Evolutionary conservation across 2,797 vertebrate species (phyloP), one percentile per base, ranked within the genome.

Genomic region (Neosalanx taihuensis): DNA sequence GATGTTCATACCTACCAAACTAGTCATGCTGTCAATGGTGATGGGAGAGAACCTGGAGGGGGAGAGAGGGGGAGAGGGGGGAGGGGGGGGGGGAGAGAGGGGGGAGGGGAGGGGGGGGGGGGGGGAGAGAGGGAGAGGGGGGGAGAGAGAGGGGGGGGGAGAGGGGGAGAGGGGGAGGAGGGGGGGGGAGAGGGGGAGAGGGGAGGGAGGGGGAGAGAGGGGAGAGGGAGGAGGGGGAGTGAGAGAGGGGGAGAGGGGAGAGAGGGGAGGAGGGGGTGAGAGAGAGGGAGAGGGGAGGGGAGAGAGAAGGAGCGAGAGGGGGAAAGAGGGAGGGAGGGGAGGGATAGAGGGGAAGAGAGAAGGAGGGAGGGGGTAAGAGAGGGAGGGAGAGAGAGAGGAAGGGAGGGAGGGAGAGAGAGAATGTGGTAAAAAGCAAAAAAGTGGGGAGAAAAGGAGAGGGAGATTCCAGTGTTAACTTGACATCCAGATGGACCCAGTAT

Each of bases 21-120:
- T 99, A 80, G 98, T 99, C 98, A 99, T 99, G 79, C 98, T 98
- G 86, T 99, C 98, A 77, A 99, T 99, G 88, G 98, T 99, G 91
- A 99, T 99, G 80, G 98, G 98, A 76, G 97, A 99, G 86, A 99
- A 99, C 95, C 97, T 99, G 90, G 85, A 89, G 74, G 72, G 66
- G 64, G 73, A 79, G 67, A 70, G 59, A 70, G 66, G 76, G 67
- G 20, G 60, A 69, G 30, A 66, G 1, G 46, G 70, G 73, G 37
- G 59, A 62, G 61, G 65, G 53, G n/a, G 67, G 70, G 29, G 66
- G 4, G 31, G 73, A 71, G 29, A 61, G 61, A 64, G 69, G 62
- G 70, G 76, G 70, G 80, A 18, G 69, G 59, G 29, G 74, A 15
- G 37, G 2, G 0, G 10, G 10, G 12, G 57, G n/a, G n/a, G n/a